Evolutionary conservation across 2,113 vertebrate species (phyloP), one percentile per base, ranked within the genome.

Genomic region (Elaphurus davidianus): DNA sequence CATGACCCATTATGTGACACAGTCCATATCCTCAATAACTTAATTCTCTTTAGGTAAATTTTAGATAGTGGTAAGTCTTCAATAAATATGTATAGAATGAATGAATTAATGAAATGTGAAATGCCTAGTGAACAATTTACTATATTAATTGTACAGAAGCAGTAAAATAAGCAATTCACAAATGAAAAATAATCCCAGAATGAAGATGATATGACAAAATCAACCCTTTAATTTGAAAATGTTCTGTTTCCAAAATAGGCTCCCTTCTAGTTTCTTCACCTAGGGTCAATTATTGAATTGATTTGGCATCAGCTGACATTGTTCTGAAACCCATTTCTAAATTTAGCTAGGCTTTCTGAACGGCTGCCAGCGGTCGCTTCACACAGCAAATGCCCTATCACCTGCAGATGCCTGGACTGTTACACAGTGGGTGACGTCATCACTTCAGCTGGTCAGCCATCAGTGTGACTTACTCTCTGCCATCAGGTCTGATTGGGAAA

Each of bases 301-400:
- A 52, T 43, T 84, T 94, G 54, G 16, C 52, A 57, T 52, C 12
- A 59, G 71, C 11, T 15, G 52, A 33, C 57, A 54, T 76, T 81
- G 85, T 83, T 96, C 71, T 33, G 78, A 83, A 91, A 43, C 11
- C 45, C 83, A 94, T 94, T 96, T 97, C 89, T 78, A 83, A 43
- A 93, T 89, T 82, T 91, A 92, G 47, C 67, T 43, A 52, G 76
- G n/a, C 45, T 54, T 84, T 87, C 83, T 87, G 93, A 59, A 94
- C 81, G 52, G 21, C 71, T 83, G 30, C 45, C 85, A 59, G 7
- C 1, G 28, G 76, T 59, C 74, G 36, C 83, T 79, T 79, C 28
- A 33, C n/a, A 17, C 17, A 76, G 62, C 71, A 33, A 86, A 52
- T 2, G 33, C 54, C 7, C 62, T 62, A 47, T 96, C 27, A 30